These are phyloP conservation scores for Ctenodactylus gundi DNA, from an alignment of 2,113 vertebrate genomes.

Conservation along the genomic window DNA sequence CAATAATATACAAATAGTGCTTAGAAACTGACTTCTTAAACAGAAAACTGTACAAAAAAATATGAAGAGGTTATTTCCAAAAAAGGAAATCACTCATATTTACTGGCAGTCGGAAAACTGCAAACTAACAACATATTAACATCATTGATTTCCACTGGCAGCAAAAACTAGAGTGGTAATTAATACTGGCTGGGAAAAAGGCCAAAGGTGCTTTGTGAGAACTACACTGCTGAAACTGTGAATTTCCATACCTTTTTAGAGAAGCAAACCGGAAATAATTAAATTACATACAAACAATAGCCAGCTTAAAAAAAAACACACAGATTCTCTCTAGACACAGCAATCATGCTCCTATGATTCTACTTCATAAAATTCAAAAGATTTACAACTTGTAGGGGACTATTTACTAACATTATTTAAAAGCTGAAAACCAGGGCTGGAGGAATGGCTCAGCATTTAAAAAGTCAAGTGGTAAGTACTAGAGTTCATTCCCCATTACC, in stretches of 20 bases:
- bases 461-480: no score
- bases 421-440: no score
- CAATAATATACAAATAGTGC: not conserved
- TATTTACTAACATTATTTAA: not conserved
- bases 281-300: slow-evolving; percentile 1
- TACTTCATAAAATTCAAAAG: not conserved
- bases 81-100: not conserved
- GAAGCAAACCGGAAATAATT: not conserved
- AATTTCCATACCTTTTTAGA: not conserved
- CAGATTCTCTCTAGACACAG: not conserved
- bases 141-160: not conserved
- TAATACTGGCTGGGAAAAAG: not conserved
- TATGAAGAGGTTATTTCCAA: not conserved
- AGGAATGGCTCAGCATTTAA: no score
- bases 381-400: not conserved
- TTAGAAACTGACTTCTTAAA: not conserved
- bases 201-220: not conserved
- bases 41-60: not conserved
- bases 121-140: not conserved
- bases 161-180: not conserved
- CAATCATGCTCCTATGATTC: not conserved
- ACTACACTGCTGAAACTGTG: not conserved
- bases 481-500: no score
- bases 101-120: not conserved
- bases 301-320: not conserved